These are phyloP conservation scores for Drosophila pseudotalamancana DNA, from an alignment of 2,888 invertebrate species.

Conservation along the genomic window DNA sequence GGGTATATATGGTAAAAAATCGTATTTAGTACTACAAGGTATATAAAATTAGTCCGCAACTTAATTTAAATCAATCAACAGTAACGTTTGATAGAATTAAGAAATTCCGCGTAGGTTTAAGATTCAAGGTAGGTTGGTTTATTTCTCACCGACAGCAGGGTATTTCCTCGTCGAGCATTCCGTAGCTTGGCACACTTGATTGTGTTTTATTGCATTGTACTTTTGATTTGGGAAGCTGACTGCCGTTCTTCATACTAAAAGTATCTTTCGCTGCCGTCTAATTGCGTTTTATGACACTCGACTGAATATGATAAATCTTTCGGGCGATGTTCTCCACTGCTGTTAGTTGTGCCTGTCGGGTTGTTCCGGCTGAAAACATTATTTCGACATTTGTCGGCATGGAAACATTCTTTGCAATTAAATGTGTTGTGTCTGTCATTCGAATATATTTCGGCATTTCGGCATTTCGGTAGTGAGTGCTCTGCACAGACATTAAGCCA, in stretches of 20 bases:
- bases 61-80: too few species aligned
- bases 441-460: conserved; percentile 39
- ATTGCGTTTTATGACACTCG: conserved; percentile 77
- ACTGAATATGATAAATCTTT: conserved; percentile 75
- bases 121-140: too few species aligned
- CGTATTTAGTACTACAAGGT: too few species aligned
- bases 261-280: conserved; percentile 65
- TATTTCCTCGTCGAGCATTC: not conserved
- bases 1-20: too few species aligned
- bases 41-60: too few species aligned
- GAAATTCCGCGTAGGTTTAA: too few species aligned
- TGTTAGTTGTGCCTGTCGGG: conserved; percentile 13
- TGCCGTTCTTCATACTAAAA: conserved; percentile 50
- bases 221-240: conserved; percentile 54
- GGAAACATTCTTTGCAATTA: conserved; percentile 72
- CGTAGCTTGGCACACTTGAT: not conserved
- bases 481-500: conserved; percentile 32
- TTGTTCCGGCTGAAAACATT: conserved; percentile 37
- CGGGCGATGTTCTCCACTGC: conserved; percentile 20
- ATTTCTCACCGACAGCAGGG: conserved; percentile 15
- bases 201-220: conserved; percentile 44
- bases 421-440: conserved; percentile 54
- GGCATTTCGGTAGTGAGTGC: conserved; percentile 48
- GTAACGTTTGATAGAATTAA: not conserved
- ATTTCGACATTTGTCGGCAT: conserved; percentile 63